Conservation (phyloP, 2,797 vertebrate species). For the Heterohyrax brucei region DNA sequence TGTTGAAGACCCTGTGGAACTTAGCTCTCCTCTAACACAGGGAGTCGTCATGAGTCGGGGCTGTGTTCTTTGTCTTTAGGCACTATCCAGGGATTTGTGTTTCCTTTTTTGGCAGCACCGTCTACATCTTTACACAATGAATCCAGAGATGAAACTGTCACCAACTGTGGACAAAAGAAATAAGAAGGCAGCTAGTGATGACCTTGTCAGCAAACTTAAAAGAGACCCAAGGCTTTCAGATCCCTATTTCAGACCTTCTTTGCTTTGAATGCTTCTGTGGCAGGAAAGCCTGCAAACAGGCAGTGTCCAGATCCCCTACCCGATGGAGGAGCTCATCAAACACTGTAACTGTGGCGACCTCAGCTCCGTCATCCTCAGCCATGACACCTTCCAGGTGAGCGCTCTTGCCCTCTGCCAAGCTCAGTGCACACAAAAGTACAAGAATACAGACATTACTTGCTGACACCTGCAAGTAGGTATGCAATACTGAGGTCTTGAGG, state of each 20-base stretch:
- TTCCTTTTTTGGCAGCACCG: neutral
- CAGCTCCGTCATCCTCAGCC: conserved; percentile 95
- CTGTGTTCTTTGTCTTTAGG: neutral
- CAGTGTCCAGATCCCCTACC: conserved; percentile 94
- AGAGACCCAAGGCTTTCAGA: conserved; percentile 75
- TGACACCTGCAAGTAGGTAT: neutral
- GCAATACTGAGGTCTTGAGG: neutral
- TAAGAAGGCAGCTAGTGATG: neutral
- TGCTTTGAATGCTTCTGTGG: conserved; percentile 95
- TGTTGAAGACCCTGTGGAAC: too few relatives aligned
- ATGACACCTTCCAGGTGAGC: conserved; percentile 94
- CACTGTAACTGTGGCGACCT: conserved; percentile 97
- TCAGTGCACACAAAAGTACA: neutral
- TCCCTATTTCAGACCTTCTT: conserved; percentile 93
- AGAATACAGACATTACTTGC: neutral
- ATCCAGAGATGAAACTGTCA: neutral
- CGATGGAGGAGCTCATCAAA: conserved; percentile 95
- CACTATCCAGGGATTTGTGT: neutral
- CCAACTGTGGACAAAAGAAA: neutral
- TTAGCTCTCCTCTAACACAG: too few relatives aligned
- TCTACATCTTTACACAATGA: neutral
- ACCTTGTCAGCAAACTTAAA: conserved; percentile 62
- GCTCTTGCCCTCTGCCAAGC: neutral
- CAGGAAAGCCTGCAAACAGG: conserved; percentile 95
- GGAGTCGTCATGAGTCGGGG: too few relatives aligned